Evolutionary conservation across 2,888 invertebrate species (phyloP), one percentile per base, ranked within the genome.

Genomic region (Smittia aterrima): DNA sequence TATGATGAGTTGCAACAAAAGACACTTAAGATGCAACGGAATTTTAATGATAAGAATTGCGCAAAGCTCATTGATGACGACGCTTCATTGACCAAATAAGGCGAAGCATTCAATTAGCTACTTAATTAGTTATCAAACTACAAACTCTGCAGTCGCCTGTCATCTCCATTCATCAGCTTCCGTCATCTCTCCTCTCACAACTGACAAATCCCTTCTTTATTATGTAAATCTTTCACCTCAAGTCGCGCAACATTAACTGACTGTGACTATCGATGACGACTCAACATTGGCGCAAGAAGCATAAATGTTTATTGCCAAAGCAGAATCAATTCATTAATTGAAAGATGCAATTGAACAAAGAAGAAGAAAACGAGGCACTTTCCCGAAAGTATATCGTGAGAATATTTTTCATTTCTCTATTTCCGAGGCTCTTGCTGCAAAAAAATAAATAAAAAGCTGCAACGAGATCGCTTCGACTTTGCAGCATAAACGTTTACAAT

Each of bases 301-400:
- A 53, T 53, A 20, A 53, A 32, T 9, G 32, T 32, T 32, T 32
- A 32, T 32, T 32, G 32, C 16, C 20, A 53, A 53, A 53, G 20
- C 9, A 20, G 24, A 62, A 62, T 16, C 20, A 22, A 16, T 20
- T 24, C 20, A 62, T 22, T 22, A 62, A 62, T 62, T 20, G 62
- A 20, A 62, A 62, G 24, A 62, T 9, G 18, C 20, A 62, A 11
- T 62, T 24, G 18, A 9, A 62, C 22, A 20, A 62, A 62, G 11
- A 20, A 22, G 20, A 62, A 20, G 24, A 47, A 47, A 47, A 11
- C 47, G 16, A 47, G 11, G 47, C 13, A 72, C 62, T 62, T 32
- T 62, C 20, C 20, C 54, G 71, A 71, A 71, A 53, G 71, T 71
- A 71, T 71, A 71, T 71, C 71, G 71, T 71, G 71, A 71, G 71